A percentile compares a stretch with the other conserved stretches of the same genome.
Conservation (phyloP, 2,888 invertebrate genomes). For the Cordylochernes scorpioides region DNA sequence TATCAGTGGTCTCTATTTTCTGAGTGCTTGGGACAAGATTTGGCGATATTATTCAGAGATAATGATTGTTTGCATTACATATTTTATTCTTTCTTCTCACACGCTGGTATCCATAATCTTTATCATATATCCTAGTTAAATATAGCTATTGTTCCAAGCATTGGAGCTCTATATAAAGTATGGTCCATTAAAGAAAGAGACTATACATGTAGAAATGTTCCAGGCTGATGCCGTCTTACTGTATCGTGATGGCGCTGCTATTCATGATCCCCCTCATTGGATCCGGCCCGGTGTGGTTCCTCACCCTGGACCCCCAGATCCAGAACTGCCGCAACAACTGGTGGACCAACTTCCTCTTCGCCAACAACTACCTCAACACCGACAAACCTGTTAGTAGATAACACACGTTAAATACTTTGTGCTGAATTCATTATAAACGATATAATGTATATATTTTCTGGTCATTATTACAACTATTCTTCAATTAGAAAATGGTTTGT, state of each 20-base stretch:
- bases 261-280: conserved; percentile 19
- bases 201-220: too few species aligned
- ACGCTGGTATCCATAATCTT: too few species aligned
- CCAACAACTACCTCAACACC: conserved; percentile 15
- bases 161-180: too few species aligned
- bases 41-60: too few species aligned
- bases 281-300: conserved; percentile 19
- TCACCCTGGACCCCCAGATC: conserved; percentile 7
- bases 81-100: too few species aligned
- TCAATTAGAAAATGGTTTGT: not conserved
- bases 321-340: conserved; percentile 14
- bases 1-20: too few species aligned
- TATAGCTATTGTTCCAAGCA: too few species aligned
- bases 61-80: too few species aligned
- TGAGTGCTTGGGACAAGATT: too few species aligned
- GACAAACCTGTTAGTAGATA: conserved; percentile 16
- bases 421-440: not conserved
- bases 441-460: not conserved
- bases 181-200: too few species aligned
- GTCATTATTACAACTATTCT: not conserved
- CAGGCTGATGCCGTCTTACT: conserved; percentile 10
- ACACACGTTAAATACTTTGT: not conserved
- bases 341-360: conserved; percentile 15
- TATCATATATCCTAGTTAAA: too few species aligned
- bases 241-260: conserved; percentile 20